A percentile compares a stretch with the other conserved stretches of the same genome.
These are phyloP conservation scores for Scrobipalpa costella DNA, from an alignment of 2,888 invertebrate species.

Conservation along the genomic window DNA sequence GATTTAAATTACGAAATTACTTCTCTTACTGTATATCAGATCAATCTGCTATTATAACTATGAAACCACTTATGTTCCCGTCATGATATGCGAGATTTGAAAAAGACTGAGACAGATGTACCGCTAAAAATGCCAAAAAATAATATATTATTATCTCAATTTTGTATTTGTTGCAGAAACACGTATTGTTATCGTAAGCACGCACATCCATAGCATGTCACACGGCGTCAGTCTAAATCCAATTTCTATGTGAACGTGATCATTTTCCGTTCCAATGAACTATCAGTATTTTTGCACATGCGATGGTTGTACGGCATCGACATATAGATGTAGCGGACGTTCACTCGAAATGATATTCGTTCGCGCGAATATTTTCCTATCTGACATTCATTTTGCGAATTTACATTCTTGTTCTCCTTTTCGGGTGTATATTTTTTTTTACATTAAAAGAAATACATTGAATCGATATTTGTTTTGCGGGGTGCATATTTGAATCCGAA, in stretches of 20 bases:
- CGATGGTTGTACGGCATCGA: constrained; percentile 2
- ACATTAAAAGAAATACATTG: too few relatives aligned
- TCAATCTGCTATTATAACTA: too few relatives aligned
- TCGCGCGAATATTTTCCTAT: constrained; percentile 1
- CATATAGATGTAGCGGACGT: neutral
- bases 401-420: neutral
- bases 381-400: constrained; percentile 2
- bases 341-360: neutral
- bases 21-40: too few relatives aligned
- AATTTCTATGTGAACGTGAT: constrained; percentile 21
- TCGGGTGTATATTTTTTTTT: neutral
- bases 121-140: neutral
- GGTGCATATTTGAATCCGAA: too few relatives aligned
- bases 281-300: constrained; percentile 17
- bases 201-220: constrained; percentile 3
- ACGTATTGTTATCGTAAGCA: constrained; percentile 11
- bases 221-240: constrained; percentile 14
- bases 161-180: constrained; percentile 1
- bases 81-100: too few relatives aligned
- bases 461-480: too few relatives aligned
- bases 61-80: too few relatives aligned
- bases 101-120: neutral
- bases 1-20: too few relatives aligned
- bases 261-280: constrained; percentile 15
- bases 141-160: neutral